Base-by-base conservation (phyloP, 2,888 invertebrate species). In the Heliconius aoede region DNA sequence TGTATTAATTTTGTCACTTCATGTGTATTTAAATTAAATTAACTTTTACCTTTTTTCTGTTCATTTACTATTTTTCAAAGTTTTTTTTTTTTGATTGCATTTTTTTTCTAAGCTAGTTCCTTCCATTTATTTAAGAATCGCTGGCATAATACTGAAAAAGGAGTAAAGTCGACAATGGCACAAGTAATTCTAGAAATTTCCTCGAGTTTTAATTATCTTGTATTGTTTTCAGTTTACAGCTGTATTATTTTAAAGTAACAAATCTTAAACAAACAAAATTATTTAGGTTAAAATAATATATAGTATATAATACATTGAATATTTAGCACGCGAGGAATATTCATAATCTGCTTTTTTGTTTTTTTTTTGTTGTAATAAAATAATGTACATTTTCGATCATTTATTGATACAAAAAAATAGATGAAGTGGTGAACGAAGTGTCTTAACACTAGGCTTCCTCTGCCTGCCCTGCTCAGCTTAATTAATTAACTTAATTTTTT, bases 161-260 rank as follows among this genome's bases (percentile, higher is more conserved):
- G 73, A 81, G 78, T 79, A 74, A 79, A 79, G 74, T 81, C 80
- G 82, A 81, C 81, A 81, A 82, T 81, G 81, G 80, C 74, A 80
- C 79, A 76, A 80, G 80, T 82, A 81, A 83, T 81, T 82, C 80
- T 78, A 77, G 78, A 81, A 82, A 79, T 81, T 80, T 69, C 62
- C 55, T 71, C 64, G 80, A 76, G 79, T 73, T 81, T 82, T 79
- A 80, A 80, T 81, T 82, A 78, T 75, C 76, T 79, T 77, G 79
- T 77, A 78, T 78, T 80, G 76, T 76, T 78, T 76, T 72, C 51
- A 55, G 51, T n/a, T 62, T 71, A 36, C 24, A 40, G 32, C 21
- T 61, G 40, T 58, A 11, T 65, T 26, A 36, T 60, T 69, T 75
- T 60, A 51, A 7, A 18, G 24, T 15, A 46, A 62, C 21, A 64